Percentiles rank a stretch among this genome's conserved stretches.
phyloP scores from a whole-genome alignment of 2,888 invertebrate species.

The Eupithecia exiguata region DNA sequence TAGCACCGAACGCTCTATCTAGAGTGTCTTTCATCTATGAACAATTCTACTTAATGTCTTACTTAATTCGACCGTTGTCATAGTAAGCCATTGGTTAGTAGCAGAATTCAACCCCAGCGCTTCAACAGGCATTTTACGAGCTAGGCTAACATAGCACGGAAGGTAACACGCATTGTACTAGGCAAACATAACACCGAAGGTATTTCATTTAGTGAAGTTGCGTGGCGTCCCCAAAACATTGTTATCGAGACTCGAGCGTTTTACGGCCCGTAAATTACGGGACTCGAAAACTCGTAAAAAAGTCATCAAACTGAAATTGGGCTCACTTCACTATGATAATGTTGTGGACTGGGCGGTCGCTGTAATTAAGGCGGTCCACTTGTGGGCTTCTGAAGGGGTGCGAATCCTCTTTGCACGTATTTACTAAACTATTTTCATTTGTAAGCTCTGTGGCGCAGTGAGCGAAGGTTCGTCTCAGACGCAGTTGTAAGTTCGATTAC shows the following conservation, averaged over 20 bases:
- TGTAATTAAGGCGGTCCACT: slow-evolving; percentile 60
- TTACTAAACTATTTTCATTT: neutral
- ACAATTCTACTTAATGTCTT: too few relatives aligned
- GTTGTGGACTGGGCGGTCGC: slow-evolving; percentile 69
- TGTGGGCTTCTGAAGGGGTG: slow-evolving; percentile 36
- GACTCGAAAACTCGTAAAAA: slow-evolving; percentile 79
- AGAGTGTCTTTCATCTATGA: too few relatives aligned
- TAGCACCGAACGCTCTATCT: too few relatives aligned
- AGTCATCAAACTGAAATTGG: slow-evolving; percentile 79
- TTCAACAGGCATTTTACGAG: neutral
- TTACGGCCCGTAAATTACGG: slow-evolving; percentile 77
- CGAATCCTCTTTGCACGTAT: neutral
- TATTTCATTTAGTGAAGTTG: slow-evolving; percentile 25
- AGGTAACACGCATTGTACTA: neutral
- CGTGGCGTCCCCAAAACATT: slow-evolving; percentile 46
- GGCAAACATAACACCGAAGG: slow-evolving; percentile 1
- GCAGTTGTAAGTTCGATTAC: neutral
- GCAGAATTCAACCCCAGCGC: too few relatives aligned
- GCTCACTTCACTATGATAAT: slow-evolving; percentile 78
- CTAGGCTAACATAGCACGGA: neutral
- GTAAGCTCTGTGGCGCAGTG: neutral
- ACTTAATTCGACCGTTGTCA: too few relatives aligned
- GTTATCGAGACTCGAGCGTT: slow-evolving; percentile 58
- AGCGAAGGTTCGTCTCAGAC: neutral
- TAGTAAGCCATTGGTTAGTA: too few relatives aligned